These are phyloP conservation scores for Xenopus laevis DNA, from an alignment of 2,113 vertebrate species.

Conservation along the genomic window DNA sequence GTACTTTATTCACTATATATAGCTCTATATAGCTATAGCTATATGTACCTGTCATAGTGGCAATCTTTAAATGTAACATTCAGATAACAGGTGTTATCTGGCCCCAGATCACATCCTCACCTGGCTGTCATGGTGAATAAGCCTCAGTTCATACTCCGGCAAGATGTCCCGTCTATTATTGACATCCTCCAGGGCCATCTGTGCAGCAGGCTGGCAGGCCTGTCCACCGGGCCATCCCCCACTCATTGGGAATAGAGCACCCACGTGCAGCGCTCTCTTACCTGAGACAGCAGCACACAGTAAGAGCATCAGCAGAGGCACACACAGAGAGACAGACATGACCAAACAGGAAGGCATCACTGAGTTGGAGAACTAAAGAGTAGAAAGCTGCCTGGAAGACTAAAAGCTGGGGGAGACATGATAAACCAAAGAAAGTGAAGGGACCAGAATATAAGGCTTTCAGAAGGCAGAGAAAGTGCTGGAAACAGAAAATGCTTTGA, in stretches of 20 bases:
- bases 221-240: constrained; percentile 90
- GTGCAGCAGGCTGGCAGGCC: constrained; percentile 84
- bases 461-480: background rate
- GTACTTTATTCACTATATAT: no score
- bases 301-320: constrained; percentile 50
- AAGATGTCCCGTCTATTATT: constrained; percentile 89
- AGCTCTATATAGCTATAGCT: no score
- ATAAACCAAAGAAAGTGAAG: background rate
- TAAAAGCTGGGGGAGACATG: constrained; percentile 50
- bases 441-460: constrained; percentile 9
- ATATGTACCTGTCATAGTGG: no score
- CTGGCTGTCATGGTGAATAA: constrained; percentile 91
- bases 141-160: constrained; percentile 87
- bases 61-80: no score
- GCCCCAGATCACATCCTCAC: constrained; percentile 57
- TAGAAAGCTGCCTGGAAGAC: constrained; percentile 48
- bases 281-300: constrained; percentile 67
- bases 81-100: no score
- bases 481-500: background rate
- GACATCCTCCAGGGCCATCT: constrained; percentile 89
- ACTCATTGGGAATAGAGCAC: constrained; percentile 91
- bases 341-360: constrained; percentile 32
- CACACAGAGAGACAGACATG: constrained; percentile 51
- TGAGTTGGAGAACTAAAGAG: constrained; percentile 52
- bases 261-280: constrained; percentile 89